Percentiles rank a stretch among this genome's conserved stretches.
Conservation (phyloP, 2,888 invertebrate species). For the Trachelus troglodyta region DNA sequence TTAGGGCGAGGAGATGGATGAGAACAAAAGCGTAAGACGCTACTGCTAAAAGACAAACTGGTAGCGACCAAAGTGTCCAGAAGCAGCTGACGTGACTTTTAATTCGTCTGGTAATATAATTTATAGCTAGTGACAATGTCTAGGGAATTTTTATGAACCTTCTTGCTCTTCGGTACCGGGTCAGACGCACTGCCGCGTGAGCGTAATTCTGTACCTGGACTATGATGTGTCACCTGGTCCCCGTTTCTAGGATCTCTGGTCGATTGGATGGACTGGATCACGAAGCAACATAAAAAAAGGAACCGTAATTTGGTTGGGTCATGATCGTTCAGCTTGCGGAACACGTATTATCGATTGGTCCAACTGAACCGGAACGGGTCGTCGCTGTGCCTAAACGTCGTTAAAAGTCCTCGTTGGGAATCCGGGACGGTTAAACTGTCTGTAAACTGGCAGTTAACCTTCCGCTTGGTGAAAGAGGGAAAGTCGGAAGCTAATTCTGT, state of each 20-base stretch:
- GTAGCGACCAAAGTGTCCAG: not conserved
- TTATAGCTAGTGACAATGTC: not conserved
- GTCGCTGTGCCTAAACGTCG: not conserved
- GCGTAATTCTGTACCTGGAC: not conserved
- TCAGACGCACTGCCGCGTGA: not conserved
- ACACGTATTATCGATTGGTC: not conserved
- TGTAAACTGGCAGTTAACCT: conserved; percentile 8
- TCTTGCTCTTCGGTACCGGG: not conserved
- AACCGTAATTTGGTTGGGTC: not conserved
- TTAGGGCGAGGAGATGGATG: too few relatives aligned
- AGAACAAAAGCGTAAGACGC: not conserved
- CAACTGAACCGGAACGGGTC: not conserved
- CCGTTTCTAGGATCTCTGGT: not conserved
- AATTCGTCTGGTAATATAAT: not conserved
- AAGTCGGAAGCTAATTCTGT: not conserved
- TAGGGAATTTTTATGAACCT: not conserved
- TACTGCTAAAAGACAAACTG: not conserved
- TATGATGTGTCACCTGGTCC: not conserved
- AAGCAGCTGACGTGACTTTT: not conserved
- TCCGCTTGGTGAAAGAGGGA: not conserved
- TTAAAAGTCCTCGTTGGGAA: not conserved
- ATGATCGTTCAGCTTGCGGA: not conserved
- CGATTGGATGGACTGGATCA: not conserved
- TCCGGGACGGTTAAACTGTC: conserved; percentile 7
- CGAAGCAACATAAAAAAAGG: not conserved